Evolutionary conservation across 2,113 vertebrate species (phyloP).

Genomic region (Mormoops blainvillei): DNA sequence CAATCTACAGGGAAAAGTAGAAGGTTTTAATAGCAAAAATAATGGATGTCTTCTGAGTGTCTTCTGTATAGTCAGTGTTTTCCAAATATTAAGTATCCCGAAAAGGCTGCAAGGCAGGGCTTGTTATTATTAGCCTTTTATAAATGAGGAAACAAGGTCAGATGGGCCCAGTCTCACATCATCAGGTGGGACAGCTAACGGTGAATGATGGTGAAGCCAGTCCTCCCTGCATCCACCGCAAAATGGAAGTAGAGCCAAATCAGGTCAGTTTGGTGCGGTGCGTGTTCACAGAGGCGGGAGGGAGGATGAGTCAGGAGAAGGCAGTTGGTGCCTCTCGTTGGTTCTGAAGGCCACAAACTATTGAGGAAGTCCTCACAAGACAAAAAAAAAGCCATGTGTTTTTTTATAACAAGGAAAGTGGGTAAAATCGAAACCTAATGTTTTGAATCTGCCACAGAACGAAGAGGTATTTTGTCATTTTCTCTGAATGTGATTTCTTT

Average conservation of each 20-base stretch:
- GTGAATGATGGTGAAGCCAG: background rate
- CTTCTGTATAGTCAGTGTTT: background rate
- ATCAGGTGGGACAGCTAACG: background rate
- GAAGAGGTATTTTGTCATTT: conserved; percentile 11
- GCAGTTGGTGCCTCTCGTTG: background rate
- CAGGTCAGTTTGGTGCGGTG: background rate
- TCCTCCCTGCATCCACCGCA: too few species aligned
- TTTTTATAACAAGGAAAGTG: background rate
- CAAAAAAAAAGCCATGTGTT: background rate
- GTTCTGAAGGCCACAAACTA: background rate
- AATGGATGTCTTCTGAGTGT: background rate
- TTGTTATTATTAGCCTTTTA: background rate
- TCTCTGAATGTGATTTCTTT: conserved; percentile 20
- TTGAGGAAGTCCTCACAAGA: background rate
- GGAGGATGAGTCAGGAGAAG: fast-evolving
- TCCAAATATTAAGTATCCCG: background rate
- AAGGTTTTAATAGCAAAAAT: background rate
- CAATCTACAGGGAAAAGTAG: background rate
- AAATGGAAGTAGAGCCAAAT: background rate
- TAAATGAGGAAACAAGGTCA: background rate
- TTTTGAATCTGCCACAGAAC: background rate
- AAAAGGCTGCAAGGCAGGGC: background rate
- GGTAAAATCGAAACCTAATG: background rate
- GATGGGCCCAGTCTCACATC: background rate
- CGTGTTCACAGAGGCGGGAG: background rate